Base-by-base conservation (phyloP, 2,113 vertebrate species). In the Boulengeromyrus knoepffleri region DNA sequence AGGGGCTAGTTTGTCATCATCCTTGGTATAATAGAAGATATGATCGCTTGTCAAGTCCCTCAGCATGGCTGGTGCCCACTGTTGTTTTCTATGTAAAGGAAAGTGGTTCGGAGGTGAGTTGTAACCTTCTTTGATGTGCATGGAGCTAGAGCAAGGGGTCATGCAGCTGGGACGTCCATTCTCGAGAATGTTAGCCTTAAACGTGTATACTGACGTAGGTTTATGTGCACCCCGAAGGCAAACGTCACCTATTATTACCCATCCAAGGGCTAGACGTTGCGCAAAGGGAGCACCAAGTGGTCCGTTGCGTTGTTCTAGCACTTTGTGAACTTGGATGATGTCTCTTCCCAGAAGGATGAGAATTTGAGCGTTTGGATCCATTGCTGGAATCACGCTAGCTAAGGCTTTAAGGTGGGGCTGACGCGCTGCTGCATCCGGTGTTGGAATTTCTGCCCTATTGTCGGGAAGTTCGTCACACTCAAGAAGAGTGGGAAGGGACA, bases 141-240 rank as follows among this genome's bases (percentile, higher is more conserved):
- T 24, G 70, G 87, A 27, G 89, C 1, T 58, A 39, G 13, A 10
- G 27, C 89, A 91, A 3, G 66, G 90, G 3, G 1, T 2, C 52
- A 93, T 19, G 10, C n/a, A 86, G 42, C 52, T 91, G 4, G 90
- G 66, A 0, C 27, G 42, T 2, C 90, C 10, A 7, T 90, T 45
- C 17, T 46, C 89, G 5, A 90, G 31, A 10, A 91, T 39, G 9
- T 19, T 31, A 6, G 84, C 89, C 62, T 91, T 92, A 5, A 88
- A 86, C 9, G 36, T 19, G 2, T 21, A 87, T 74, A 91, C 85
- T 9, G 17, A 24, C 21, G 13, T 50, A 19, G 91, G 90, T 39
- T 50, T 90, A 62, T 92, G 90, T 12, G 56, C 90, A 31, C 80
- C 83, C 1, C 87, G 46, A 1, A 92, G 62, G 46, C 90, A 91